Conservation (phyloP, 2,113 vertebrate genomes). For the Leptosomus discolor region DNA sequence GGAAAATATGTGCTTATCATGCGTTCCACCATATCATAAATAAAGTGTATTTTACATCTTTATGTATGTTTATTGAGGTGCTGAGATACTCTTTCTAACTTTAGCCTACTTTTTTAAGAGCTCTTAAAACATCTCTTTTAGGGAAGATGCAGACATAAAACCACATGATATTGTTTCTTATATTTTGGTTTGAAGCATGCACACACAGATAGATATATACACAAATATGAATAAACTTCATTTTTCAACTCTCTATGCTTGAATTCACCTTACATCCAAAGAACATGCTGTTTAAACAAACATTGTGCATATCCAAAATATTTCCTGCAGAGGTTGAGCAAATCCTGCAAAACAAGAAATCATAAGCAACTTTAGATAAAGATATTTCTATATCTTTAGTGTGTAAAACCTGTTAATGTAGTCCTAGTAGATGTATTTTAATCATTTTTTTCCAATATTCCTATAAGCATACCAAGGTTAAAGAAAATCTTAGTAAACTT, state of each 20-base stretch:
- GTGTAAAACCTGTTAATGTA: neutral
- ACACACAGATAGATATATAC: neutral
- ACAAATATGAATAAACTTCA: neutral
- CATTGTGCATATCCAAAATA: neutral
- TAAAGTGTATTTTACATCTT: neutral
- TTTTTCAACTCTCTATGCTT: neutral
- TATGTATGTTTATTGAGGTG: neutral
- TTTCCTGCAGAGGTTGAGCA: neutral
- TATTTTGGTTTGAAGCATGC: no score
- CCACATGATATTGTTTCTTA: no score
- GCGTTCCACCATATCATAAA: neutral
- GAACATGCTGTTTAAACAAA: neutral
- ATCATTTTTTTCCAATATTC: neutral
- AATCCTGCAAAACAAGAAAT: neutral
- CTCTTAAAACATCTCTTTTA: neutral
- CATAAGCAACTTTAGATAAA: neutral
- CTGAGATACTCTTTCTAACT: neutral
- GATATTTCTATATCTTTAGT: neutral
- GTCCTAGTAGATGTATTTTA: neutral
- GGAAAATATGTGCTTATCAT: neutral
- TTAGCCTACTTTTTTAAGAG: neutral
- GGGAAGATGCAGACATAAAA: neutral
- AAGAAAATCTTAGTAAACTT: neutral
- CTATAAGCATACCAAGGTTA: neutral
- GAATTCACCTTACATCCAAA: neutral